Evolutionary conservation across 2,888 invertebrate genomes (phyloP), one percentile per base, ranked within the genome.

Genomic region (Stomorhina lunata): DNA sequence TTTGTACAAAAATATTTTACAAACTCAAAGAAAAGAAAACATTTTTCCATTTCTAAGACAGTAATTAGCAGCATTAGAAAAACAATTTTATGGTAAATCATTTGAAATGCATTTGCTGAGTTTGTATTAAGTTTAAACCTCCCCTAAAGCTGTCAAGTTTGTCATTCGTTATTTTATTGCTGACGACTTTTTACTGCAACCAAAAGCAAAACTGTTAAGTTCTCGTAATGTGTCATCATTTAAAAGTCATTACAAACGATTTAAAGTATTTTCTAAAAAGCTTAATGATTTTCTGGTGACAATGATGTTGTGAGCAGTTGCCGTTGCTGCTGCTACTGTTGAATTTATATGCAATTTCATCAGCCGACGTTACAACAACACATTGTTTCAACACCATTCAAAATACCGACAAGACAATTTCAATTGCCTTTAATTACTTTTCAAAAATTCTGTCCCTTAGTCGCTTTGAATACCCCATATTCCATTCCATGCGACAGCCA

Each of bases 361-460:
- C 68, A 53, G 34, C 15, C 34, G 10, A 17, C 48, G 17, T 50
- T 17, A 40, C 40, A 55, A 34, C 55, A 53, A 48, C 50, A 68
- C 50, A 43, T 55, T 43, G 43, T 53, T 40, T 73, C 32, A 63
- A 55, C 63, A 43, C 53, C 53, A 73, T 53, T 73, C 40, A 53
- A 20, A 66, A 61, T 53, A 43, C 29, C 61, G 37, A 68, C 73
- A 75, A 61, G 37, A 75, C 45, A 53, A 68, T 68, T 75, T 80
- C 80, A 80, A 80, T 80, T 80, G 73, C 61, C 80, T 80, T 80
- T 80, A 80, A 73, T 80, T 80, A 80, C 73, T 73, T 68, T 80
- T 34, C 20, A 43, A 34, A 45, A 53, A 40, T 68, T 53, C 65
- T 25, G 43, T 68, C 50, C n/a, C 61, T 66, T 61, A 50, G 15